phyloP scores from a whole-genome alignment of 1,140 invertebrate species.

The Bombus superbus region DNA sequence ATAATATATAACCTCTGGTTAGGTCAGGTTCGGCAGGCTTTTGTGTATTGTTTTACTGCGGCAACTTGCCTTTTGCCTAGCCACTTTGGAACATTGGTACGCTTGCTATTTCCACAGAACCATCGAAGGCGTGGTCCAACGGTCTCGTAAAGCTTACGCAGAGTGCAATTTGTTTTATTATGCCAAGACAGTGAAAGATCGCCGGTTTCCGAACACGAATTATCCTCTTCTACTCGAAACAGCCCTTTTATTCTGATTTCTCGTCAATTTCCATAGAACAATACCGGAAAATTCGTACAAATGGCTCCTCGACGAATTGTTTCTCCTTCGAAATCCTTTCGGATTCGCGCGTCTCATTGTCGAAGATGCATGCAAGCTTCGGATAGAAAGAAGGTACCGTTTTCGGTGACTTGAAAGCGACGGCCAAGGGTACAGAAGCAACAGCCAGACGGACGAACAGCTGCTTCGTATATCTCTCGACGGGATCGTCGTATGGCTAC shows the following conservation, averaged over 20 bases:
- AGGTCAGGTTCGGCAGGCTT: neutral
- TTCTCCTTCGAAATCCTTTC: neutral
- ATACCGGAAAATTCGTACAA: neutral
- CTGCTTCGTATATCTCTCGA: conserved; percentile 74
- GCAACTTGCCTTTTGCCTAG: neutral
- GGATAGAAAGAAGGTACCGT: neutral
- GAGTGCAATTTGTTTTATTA: conserved; percentile 42
- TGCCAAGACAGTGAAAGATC: neutral
- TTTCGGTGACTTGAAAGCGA: conserved; percentile 1
- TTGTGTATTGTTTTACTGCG: conserved; percentile 24
- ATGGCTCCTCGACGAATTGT: neutral
- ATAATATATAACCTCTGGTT: neutral
- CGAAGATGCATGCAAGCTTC: neutral
- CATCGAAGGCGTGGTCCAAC: no score
- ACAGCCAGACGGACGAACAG: conserved; percentile 57
- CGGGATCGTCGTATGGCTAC: conserved; percentile 69
- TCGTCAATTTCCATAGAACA: no score
- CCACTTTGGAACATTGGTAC: neutral
- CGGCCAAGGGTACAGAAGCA: conserved; percentile 45
- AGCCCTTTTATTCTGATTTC: neutral
- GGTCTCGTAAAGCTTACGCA: conserved; percentile 38
- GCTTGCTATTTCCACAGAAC: neutral
- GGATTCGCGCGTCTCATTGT: neutral
- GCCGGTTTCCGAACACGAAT: no score
- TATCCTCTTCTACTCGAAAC: neutral